Base-by-base conservation (phyloP, 2,888 invertebrate genomes). In the Drosophila kambysellisi region DNA sequence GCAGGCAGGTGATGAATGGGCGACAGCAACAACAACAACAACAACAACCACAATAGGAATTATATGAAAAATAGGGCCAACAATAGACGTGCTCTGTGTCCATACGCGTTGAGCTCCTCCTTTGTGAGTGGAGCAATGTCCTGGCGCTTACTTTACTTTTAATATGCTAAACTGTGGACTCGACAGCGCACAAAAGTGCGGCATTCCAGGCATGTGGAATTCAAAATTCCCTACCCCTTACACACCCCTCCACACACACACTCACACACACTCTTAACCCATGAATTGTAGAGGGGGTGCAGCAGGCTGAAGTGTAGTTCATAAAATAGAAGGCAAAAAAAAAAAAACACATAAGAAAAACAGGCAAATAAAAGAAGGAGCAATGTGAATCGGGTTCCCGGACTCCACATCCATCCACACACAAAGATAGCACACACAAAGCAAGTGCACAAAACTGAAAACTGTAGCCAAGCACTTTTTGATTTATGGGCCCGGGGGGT, bases 391-490 rank as follows among this genome's bases (percentile, higher is more conserved):
- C 58, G 70, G 74, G 51, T 30, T 46, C 65, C 70, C 41, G 65
- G 77, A 67, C 66, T 57, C 43, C 57, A 25, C 20, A 57, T 41
- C 30, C 41, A 39, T 9, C 12, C 54, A 56, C 15, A 39, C 41
- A 54, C 65, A 66, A 54, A 81, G 77, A 79, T 71, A 74, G 85
- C 76, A 78, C 64, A 86, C 88, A 83, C 85, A 89, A 88, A 89
- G 88, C 88, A 70, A 85, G 82, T 81, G 89, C 88, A 85, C 76
- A 89, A 82, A 83, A 84, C 83, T 84, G 89, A 88, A 84, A 85
- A 86, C 88, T 85, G 89, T 87, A 81, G 87, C 83, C 90, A 87
- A 87, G 87, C 86, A 87, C 90, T 86, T 87, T 85, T 87, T 90
- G 89, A 87, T 87, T 78, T 82, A 74, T 77, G 71, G 53, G 67